These are phyloP conservation scores for Aplochiton taeniatus DNA, from an alignment of 2,797 vertebrate genomes.

Conservation along the genomic window DNA sequence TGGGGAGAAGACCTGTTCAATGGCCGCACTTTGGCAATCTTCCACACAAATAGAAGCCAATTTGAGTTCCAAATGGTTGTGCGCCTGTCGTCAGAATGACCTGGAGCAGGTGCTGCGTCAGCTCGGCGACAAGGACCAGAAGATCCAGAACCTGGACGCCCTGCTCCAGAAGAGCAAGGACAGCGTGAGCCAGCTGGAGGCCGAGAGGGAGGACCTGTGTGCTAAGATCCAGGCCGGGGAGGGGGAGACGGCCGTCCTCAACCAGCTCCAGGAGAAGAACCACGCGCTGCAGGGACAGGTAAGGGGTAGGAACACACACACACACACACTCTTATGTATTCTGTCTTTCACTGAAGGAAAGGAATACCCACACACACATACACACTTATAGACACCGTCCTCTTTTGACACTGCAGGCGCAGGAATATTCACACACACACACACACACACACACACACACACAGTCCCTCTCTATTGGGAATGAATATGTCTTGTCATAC, in stretches of 20 bases:
- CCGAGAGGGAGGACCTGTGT: conserved; percentile 93
- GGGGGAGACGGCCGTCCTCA: conserved; percentile 94
- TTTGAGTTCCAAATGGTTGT: too few species aligned
- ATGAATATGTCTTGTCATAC: too few species aligned
- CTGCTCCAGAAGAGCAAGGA: conserved; percentile 96
- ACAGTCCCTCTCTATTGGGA: too few species aligned
- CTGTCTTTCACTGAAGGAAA: not conserved
- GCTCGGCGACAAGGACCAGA: conserved; percentile 98
- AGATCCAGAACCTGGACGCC: conserved; percentile 98
- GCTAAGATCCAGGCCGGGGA: conserved; percentile 98
- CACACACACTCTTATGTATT: not conserved
- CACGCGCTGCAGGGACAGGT: conserved; percentile 78
- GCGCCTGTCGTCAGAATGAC: conserved; percentile 82
- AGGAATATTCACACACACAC: too few species aligned
- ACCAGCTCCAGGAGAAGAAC: conserved; percentile 96
- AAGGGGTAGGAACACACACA: conserved; percentile 45
- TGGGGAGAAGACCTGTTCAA: too few species aligned
- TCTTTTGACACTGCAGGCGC: too few species aligned
- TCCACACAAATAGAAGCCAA: too few species aligned
- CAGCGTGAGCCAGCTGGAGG: conserved; percentile 88
- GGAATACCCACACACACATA: not conserved
- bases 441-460: not conserved
- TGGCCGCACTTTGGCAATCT: too few species aligned
- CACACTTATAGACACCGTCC: not conserved
- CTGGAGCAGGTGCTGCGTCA: conserved; percentile 97